These are phyloP conservation scores for Tetragnatha montana DNA, from an alignment of 2,888 invertebrate genomes.

Conservation along the genomic window DNA sequence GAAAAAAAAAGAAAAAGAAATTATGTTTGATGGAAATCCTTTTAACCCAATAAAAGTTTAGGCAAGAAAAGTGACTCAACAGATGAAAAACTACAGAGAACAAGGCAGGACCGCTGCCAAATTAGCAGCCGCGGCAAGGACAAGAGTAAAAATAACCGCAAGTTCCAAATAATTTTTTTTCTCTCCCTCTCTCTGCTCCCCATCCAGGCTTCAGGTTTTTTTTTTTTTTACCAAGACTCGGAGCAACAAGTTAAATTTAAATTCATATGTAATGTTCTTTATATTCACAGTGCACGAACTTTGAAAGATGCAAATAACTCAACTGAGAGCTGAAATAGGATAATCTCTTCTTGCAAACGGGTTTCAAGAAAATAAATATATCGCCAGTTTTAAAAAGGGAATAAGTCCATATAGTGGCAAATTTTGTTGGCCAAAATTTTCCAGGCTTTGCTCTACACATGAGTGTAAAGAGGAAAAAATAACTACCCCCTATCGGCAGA, in stretches of 20 bases:
- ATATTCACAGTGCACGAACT: not conserved
- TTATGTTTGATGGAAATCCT: slow-evolving; percentile 45
- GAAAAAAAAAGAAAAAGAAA: slow-evolving; percentile 15
- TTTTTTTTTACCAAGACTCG: slow-evolving; percentile 19
- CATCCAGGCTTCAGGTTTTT: slow-evolving; percentile 26
- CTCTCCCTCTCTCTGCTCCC: not conserved
- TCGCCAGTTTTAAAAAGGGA: no score
- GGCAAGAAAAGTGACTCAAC: slow-evolving; percentile 60
- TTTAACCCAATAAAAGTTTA: slow-evolving; percentile 57
- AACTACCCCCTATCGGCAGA: no score
- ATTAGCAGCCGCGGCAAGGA: slow-evolving; percentile 62
- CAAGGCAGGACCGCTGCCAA: slow-evolving; percentile 59
- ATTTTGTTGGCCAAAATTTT: no score
- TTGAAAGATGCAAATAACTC: not conserved
- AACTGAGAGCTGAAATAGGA: not conserved
- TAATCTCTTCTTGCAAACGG: not conserved
- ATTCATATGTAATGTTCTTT: no score
- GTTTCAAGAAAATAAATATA: no score
- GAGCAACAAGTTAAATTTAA: slow-evolving; percentile 18
- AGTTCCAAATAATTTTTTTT: slow-evolving; percentile 51
- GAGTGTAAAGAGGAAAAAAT: no score
- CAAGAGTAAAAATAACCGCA: slow-evolving; percentile 63
- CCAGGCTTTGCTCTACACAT: no score
- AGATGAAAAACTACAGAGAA: slow-evolving; percentile 32
- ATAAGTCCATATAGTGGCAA: no score